Conservation (phyloP, 2,888 invertebrate species). For the Caenorhabditis imperialis region DNA sequence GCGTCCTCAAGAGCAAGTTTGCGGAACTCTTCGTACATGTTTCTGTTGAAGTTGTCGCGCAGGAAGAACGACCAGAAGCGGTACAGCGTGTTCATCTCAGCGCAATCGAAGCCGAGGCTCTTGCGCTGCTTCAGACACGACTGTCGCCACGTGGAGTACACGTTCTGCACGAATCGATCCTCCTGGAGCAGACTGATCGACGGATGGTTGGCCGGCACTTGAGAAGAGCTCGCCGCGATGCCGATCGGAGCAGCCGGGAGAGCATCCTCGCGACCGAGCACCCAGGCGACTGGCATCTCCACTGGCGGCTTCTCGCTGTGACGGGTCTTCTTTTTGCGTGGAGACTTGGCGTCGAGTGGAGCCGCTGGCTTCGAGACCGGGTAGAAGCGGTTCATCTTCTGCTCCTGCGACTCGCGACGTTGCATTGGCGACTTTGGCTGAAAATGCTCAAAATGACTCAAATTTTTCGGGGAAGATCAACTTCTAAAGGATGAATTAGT, state of each 20-base stretch:
- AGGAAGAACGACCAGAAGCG: slow-evolving; percentile 99
- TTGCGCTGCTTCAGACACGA: slow-evolving; percentile 95
- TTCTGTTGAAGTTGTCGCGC: slow-evolving; percentile 95
- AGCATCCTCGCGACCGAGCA: slow-evolving; percentile 83
- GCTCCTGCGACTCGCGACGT: slow-evolving; percentile 73
- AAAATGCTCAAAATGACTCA: slow-evolving; percentile 51
- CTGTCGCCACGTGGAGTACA: slow-evolving; percentile 95
- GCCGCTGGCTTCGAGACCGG: slow-evolving; percentile 88
- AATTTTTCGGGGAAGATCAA: too few relatives aligned
- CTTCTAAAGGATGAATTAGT: too few relatives aligned
- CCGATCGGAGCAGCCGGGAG: slow-evolving; percentile 59
- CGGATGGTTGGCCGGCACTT: slow-evolving; percentile 83
- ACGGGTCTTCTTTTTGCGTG: slow-evolving; percentile 85
- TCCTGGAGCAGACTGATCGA: slow-evolving; percentile 93
- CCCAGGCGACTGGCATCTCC: slow-evolving; percentile 97
- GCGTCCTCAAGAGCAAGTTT: slow-evolving; percentile 94
- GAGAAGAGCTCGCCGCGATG: slow-evolving; percentile 61
- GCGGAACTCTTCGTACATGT: slow-evolving; percentile 97
- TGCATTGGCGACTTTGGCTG: slow-evolving; percentile 77
- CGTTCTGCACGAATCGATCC: slow-evolving; percentile 95
- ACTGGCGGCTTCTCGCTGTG: slow-evolving; percentile 85
- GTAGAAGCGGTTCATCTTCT: slow-evolving; percentile 86
- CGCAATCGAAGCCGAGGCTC: slow-evolving; percentile 92
- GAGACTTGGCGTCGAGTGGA: slow-evolving; percentile 82
- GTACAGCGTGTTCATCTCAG: slow-evolving; percentile 99